Base-by-base conservation (phyloP, 2,113 vertebrate species). In the Oncorhynchus mykiss region DNA sequence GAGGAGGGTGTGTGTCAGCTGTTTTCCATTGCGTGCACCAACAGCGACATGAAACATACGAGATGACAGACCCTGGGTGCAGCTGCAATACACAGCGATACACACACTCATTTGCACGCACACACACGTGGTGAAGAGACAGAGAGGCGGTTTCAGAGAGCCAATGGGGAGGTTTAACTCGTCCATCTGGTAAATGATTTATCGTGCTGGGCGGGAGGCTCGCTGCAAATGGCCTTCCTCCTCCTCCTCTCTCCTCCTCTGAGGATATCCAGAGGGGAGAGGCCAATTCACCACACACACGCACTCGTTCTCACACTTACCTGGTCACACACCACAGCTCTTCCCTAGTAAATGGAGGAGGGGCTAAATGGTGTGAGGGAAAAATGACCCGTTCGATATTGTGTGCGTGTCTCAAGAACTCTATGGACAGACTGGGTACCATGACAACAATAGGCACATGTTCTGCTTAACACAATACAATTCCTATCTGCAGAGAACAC, bases 131-230 rank as follows among this genome's bases (percentile, higher is more conserved):
- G 24, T 48, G 12, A 49, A 24, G 24, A 75, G 39, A 68, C 18
- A 51, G n/a, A 66, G 14, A 51, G 73, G 73, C 12, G 60, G 34
- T 74, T 70, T 49, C 11, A 49, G 39, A 25, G 62, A 45, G 31
- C 59, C 76, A 78, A 78, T 72, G 66, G 65, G 76, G 76, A 83
- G 80, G 84, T 76, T 72, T 76, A 74, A 74, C 78, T 67, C 80
- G 71, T 83, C 74, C 79, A 81, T 81, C 80, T 86, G 80, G 59
- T 87, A 74, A 86, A 90, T 88, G 81, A 88, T 88, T 86, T 80
- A 90, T 87, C 59, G 82, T 64, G 65, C 60, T 66, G 71, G 34
- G 68, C 65, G 31, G 5, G 51, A 54, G 14, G 65, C 65, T 67
- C 25, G 12, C 65, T 67, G 65, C 24, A 67, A 67, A 67, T 67